Percentiles rank a stretch among this genome's conserved stretches.
phyloP scores from a whole-genome alignment of 2,888 invertebrate genomes.

The Phortica magna region DNA sequence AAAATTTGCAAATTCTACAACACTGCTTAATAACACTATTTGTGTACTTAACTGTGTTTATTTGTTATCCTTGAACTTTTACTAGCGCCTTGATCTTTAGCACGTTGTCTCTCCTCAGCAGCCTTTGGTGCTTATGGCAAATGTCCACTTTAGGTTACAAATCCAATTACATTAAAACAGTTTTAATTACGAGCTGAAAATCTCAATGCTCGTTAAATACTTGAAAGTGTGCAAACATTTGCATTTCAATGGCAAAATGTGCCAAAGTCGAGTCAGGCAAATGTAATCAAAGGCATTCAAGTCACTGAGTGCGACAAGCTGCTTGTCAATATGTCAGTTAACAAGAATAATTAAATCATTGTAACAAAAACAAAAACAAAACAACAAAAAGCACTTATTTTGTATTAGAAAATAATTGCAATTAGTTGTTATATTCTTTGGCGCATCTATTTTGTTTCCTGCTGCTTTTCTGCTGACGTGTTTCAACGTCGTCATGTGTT shows the following conservation, averaged over 20 bases:
- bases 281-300: not conserved
- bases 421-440: slow-evolving; percentile 54
- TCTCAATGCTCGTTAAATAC: slow-evolving; percentile 14
- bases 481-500: not conserved
- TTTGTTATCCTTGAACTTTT: too few species aligned
- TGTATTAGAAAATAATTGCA: slow-evolving; percentile 61
- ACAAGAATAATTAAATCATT: not conserved
- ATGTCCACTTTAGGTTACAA: not conserved
- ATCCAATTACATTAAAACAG: slow-evolving; percentile 22
- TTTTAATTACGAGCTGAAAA: slow-evolving; percentile 1
- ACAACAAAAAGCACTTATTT: slow-evolving; percentile 56
- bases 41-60: too few species aligned
- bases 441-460: not conserved
- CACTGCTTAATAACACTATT: too few species aligned
- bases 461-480: not conserved
- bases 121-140: slow-evolving; percentile 1
- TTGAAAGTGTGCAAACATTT: slow-evolving; percentile 17
- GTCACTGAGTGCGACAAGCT: not conserved
- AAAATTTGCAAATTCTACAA: too few species aligned
- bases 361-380: not conserved
- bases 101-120: too few species aligned
- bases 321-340: not conserved
- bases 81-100: too few species aligned
- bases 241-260: not conserved
- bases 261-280: not conserved